phyloP scores from a whole-genome alignment of 2,797 vertebrate species.

The Myotis pilosus region DNA sequence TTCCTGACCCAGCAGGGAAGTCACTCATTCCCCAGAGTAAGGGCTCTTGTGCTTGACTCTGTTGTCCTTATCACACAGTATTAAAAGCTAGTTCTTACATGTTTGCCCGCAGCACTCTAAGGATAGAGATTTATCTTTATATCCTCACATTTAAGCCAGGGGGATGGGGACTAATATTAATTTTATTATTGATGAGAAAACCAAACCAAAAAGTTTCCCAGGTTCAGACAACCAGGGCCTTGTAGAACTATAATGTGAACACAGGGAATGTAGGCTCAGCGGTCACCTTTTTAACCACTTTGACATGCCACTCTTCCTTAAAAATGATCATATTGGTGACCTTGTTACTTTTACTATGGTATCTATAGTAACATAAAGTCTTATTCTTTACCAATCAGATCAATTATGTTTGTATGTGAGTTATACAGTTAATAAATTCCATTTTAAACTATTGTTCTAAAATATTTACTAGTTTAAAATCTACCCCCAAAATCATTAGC shows the following conservation, averaged over 20 bases:
- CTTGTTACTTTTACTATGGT: neutral
- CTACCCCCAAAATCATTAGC: neutral
- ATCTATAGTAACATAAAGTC: constrained; percentile 31
- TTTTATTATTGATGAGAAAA: neutral
- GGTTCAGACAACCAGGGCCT: neutral
- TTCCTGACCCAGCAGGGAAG: neutral
- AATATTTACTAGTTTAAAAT: constrained; percentile 42
- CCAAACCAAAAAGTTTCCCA: neutral
- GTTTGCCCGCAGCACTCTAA: neutral
- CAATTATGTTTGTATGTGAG: constrained; percentile 21
- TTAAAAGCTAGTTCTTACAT: neutral
- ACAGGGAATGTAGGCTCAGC: neutral
- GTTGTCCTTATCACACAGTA: neutral
- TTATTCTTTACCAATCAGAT: constrained; percentile 27
- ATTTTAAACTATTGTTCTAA: constrained; percentile 36
- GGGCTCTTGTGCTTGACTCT: neutral
- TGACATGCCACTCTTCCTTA: neutral
- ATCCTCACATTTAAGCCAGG: neutral
- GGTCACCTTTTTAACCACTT: neutral
- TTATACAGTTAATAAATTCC: constrained; percentile 38
- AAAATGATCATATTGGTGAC: neutral
- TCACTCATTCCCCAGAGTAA: neutral
- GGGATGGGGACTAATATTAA: neutral
- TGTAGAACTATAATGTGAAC: neutral
- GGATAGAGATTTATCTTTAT: neutral